phyloP scores from a whole-genome alignment of 64 coral and sea anemone species.

The Montipora foliosa region DNA sequence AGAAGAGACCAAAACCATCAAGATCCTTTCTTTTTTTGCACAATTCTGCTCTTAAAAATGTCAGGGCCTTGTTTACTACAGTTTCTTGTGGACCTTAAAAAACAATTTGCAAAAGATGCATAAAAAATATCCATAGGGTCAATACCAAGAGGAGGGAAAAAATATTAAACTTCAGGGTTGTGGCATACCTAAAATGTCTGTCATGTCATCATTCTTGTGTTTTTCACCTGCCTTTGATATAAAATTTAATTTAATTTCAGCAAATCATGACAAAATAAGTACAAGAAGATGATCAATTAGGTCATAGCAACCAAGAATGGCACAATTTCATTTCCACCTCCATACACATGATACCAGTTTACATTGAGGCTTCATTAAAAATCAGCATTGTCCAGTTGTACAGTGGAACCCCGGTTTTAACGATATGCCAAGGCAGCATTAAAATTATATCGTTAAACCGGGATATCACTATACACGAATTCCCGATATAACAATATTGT shows the following conservation, averaged over 20 bases:
- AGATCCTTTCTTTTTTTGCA: constrained; percentile 72
- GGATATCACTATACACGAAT: too few species aligned
- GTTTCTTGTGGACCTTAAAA: constrained; percentile 90
- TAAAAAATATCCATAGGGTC: background rate
- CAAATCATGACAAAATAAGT: too few species aligned
- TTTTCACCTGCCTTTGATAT: constrained; percentile 90
- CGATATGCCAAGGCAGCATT: too few species aligned
- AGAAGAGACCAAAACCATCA: constrained; percentile 90
- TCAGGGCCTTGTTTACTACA: constrained; percentile 77
- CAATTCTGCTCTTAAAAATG: constrained; percentile 75
- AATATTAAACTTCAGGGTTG: background rate
- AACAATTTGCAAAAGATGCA: background rate
- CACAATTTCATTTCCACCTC: too few species aligned
- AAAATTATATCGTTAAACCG: too few species aligned
- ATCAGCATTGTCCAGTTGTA: too few species aligned
- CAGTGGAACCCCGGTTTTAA: too few species aligned
- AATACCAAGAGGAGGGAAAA: background rate
- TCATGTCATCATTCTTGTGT: constrained; percentile 82
- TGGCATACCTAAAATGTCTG: constrained; percentile 88
- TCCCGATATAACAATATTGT: too few species aligned
- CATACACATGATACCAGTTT: too few species aligned
- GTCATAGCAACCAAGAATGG: too few species aligned
- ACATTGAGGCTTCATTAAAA: too few species aligned
- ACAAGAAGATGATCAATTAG: too few species aligned
- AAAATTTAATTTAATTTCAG: background rate